Evolutionary conservation across 2,113 vertebrate genomes (phyloP).

Genomic region (Carlito syrichta): DNA sequence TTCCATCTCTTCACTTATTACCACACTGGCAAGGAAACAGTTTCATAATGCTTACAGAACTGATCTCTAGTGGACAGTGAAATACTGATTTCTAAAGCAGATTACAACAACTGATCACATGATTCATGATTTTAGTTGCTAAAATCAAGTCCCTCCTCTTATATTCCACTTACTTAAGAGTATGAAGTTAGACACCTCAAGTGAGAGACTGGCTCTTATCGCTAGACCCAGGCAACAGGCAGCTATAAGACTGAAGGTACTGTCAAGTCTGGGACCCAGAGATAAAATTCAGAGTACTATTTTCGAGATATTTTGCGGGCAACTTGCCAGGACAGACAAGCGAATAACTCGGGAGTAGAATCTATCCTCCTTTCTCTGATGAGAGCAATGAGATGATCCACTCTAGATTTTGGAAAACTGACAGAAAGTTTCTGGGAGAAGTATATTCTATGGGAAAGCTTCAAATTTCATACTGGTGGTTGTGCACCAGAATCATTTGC

Average conservation of each 20-base stretch:
- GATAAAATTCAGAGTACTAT: slow-evolving; percentile 59
- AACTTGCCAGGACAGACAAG: neutral
- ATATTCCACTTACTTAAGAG: neutral
- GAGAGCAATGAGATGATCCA: neutral
- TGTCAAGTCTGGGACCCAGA: slow-evolving; percentile 60
- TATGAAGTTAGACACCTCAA: neutral
- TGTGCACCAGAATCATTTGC: neutral
- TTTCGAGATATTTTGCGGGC: slow-evolving; percentile 12
- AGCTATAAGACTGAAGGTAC: slow-evolving; percentile 47
- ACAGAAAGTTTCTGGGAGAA: slow-evolving; percentile 10
- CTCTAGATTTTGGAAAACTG: slow-evolving; percentile 26
- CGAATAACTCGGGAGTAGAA: neutral
- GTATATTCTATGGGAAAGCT: neutral
- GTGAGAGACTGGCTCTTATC: slow-evolving; percentile 66
- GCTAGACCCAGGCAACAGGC: slow-evolving; percentile 46
- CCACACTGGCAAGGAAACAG: slow-evolving; percentile 41
- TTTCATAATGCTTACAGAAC: slow-evolving; percentile 58
- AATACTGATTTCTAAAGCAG: slow-evolving; percentile 39
- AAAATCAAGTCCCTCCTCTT: slow-evolving; percentile 19
- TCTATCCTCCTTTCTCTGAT: neutral
- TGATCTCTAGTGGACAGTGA: neutral
- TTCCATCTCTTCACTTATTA: slow-evolving; percentile 44
- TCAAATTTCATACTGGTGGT: neutral
- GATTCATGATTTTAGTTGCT: neutral
- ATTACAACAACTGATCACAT: slow-evolving; percentile 3